phyloP scores from a whole-genome alignment of 2,797 vertebrate genomes.

The Muraenolepis orangiensis region DNA sequence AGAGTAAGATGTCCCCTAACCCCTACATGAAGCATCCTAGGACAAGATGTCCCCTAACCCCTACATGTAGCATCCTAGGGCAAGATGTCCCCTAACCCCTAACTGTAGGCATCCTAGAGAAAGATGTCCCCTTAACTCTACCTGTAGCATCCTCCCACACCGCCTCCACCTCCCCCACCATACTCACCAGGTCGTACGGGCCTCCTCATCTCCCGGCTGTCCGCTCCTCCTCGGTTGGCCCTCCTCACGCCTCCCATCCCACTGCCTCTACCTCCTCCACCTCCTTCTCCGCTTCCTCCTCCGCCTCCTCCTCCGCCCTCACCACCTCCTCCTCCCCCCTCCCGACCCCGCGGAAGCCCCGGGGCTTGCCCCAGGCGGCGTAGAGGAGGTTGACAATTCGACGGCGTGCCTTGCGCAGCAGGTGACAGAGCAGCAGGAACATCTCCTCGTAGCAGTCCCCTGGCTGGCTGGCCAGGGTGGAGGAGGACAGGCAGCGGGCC shows the following conservation, averaged over 20 bases:
- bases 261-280: slow-evolving; percentile 36
- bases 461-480: slow-evolving; percentile 89
- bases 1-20: not conserved
- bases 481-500: slow-evolving; percentile 85
- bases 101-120: no score
- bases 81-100: no score
- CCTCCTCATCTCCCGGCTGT: slow-evolving; percentile 1
- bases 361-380: slow-evolving; percentile 69
- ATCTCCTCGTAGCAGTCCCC: slow-evolving; percentile 94
- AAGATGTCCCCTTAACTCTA: not conserved
- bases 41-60: no score
- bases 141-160: not conserved
- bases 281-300: slow-evolving; percentile 42
- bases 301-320: slow-evolving; percentile 39
- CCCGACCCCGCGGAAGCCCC: slow-evolving; percentile 46
- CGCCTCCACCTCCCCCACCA: not conserved
- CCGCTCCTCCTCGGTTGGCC: not conserved
- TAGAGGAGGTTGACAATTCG: slow-evolving; percentile 77
- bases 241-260: slow-evolving; percentile 35
- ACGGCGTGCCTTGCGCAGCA: slow-evolving; percentile 84
- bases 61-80: no score
- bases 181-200: not conserved
- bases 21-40: not conserved
- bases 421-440: slow-evolving; percentile 89
- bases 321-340: slow-evolving; percentile 34